Base-by-base conservation (phyloP, 2,113 vertebrate species). In the Muscicapa adusta region DNA sequence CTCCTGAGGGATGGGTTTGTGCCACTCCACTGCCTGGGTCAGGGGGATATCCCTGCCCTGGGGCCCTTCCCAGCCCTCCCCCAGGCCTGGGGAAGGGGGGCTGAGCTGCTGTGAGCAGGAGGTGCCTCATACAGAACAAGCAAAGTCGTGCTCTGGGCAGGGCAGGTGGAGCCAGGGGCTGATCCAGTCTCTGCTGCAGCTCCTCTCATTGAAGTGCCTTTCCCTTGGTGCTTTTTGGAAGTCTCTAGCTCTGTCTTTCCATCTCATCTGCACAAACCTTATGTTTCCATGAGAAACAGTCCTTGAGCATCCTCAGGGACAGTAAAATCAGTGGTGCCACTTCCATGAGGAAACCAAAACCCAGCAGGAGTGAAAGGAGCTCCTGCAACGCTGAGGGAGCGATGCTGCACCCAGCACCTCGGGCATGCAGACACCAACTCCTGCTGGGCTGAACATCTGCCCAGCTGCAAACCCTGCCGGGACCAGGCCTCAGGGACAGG, bases 331-430 rank as follows among this genome's bases (percentile, higher is more conserved):
- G 34, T 2, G 56, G 7, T 43, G 62, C 22, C 0, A 2, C n/a
- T 63, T 82, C 61, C 40, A 6, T 25, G 5, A 63, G 78, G 85
- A 33, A 51, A 73, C 14, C n/a, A 54, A 14, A 74, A 9, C 16
- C n/a, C 56, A 18, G 3, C 65, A 81, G 76, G 36, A 84, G 38
- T 18, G 45, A 60, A 67, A 67, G 0, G 3, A 65, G 56, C 42
- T 42, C 60, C 60, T 7, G 2, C 0, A 1, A 23, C 7, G 2
- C 51, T 8, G 2, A 47, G 40, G 10, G 1, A 68, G 68, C 1
- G 4, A 4, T 1, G 7, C 60, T 12, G 73, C 53, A 28, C 12
- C 36, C 2, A 74, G 33, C 29, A 26, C 38, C 25, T 42, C 2
- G 3, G 38, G n/a, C 12, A 19, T 42, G 28, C 56, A 25, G 43